These are phyloP conservation scores for Sclerurus mexicanus DNA, from an alignment of 2,113 vertebrate genomes.

Conservation along the genomic window DNA sequence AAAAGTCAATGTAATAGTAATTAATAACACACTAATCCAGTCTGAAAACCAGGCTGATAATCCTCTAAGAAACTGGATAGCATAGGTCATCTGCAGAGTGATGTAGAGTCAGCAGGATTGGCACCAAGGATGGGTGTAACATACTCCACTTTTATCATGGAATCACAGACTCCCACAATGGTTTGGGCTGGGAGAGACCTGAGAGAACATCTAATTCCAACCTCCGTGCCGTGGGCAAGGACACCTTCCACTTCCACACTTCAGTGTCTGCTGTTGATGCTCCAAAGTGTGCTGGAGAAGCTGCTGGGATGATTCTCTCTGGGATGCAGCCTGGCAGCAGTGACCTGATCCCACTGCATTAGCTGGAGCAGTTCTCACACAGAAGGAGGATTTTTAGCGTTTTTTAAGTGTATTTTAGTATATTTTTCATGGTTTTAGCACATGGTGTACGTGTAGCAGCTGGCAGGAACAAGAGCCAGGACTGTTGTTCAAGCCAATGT, in stretches of 20 bases:
- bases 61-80: background rate
- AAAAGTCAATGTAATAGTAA: background rate
- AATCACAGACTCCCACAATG: background rate
- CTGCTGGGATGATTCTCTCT: background rate
- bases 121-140: background rate
- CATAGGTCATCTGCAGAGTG: background rate
- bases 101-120: background rate
- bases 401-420: background rate
- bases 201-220: background rate
- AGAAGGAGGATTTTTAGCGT: background rate
- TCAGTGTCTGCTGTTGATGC: fast-evolving
- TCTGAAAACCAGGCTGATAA: background rate
- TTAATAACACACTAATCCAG: background rate
- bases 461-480: background rate
- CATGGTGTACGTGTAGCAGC: background rate
- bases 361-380: background rate
- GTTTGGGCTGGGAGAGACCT: background rate
- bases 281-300: background rate
- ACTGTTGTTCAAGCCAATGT: background rate
- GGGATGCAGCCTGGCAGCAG: background rate
- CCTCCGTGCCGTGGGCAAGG: background rate
- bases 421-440: background rate
- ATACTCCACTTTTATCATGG: background rate
- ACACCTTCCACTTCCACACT: background rate
- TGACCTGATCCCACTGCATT: background rate